Conservation (phyloP, 2,113 vertebrate species). For the Elachura formosa region DNA sequence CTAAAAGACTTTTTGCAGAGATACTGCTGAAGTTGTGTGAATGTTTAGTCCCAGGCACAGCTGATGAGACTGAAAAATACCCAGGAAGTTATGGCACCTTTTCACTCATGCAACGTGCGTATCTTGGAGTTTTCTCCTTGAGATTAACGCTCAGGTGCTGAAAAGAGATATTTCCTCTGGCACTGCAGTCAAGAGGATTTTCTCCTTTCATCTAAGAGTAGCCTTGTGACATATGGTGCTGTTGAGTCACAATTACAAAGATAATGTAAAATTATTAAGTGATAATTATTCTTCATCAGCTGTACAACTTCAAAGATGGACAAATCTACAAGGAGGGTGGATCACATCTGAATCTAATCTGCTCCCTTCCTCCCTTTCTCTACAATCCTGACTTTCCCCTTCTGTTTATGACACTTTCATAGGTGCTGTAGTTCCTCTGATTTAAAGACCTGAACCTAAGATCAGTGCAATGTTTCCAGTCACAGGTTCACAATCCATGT, state of each 20-base stretch:
- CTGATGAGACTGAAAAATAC: accelerated
- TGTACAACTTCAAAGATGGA: not conserved
- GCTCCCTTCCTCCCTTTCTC: not conserved
- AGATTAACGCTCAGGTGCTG: not conserved
- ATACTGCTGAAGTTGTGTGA: not conserved
- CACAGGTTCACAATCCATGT: accelerated
- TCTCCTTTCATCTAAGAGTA: not conserved
- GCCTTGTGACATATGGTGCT: not conserved
- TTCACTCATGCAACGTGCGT: not conserved
- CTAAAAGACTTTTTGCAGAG: not conserved
- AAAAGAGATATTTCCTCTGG: not conserved
- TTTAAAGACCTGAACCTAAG: not conserved
- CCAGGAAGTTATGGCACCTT: not conserved
- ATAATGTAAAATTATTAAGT: not conserved
- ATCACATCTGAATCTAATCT: not conserved
- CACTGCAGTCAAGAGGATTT: not conserved
- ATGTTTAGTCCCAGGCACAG: not conserved
- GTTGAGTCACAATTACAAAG: not conserved
- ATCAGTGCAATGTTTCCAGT: not conserved
- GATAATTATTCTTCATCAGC: not conserved
- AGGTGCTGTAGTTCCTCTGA: not conserved
- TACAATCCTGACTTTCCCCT: accelerated
- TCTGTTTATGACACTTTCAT: not conserved
- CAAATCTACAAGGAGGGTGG: not conserved
- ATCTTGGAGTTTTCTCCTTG: not conserved